A percentile compares a stretch with the other conserved stretches of the same genome.
Evolutionary conservation across 2,113 vertebrate species (phyloP).

Genomic region (Cacatua alba): DNA sequence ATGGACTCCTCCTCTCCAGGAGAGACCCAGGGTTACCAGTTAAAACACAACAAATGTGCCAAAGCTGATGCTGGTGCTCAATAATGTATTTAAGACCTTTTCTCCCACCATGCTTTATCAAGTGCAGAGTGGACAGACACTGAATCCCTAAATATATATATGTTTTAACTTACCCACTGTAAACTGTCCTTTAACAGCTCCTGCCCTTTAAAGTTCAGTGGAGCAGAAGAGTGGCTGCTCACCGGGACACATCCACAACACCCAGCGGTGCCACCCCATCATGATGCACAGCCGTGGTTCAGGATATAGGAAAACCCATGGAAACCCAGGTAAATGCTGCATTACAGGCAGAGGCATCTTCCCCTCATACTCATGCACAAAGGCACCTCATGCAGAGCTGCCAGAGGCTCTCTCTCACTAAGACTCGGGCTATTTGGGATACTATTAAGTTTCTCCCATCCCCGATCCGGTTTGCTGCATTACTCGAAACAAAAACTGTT

Average conservation of each 20-base stretch:
- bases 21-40: neutral
- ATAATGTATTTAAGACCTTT: neutral
- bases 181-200: neutral
- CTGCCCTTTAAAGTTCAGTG: neutral
- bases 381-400: neutral
- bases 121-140: neutral
- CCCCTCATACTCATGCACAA: neutral
- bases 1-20: neutral
- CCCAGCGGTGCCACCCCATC: neutral
- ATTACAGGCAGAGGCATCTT: rapidly evolving
- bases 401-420: neutral
- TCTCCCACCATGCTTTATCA: neutral
- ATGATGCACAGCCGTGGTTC: rapidly evolving
- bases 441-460: neutral
- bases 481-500: conserved; percentile 24
- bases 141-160: neutral
- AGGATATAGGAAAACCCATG: rapidly evolving
- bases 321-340: neutral
- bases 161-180: neutral
- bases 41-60: neutral
- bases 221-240: neutral
- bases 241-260: neutral
- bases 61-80: neutral
- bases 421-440: neutral
- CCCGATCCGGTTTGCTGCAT: neutral